These are phyloP conservation scores for Morphnarchus princeps DNA, from an alignment of 2,113 vertebrate genomes.

Conservation along the genomic window DNA sequence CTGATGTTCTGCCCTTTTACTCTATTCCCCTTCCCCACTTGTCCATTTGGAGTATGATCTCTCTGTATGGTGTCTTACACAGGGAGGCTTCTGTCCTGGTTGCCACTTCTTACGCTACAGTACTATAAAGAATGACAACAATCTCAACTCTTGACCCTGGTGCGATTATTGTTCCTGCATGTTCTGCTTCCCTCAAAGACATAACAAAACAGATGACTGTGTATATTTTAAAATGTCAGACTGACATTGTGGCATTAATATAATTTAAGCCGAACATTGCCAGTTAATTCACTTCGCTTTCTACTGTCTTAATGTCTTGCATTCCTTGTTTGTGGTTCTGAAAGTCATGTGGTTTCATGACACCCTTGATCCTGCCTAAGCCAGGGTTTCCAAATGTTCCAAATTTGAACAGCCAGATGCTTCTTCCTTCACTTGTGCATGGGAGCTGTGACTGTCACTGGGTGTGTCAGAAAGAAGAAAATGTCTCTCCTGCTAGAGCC, in stretches of 20 bases:
- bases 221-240: slow-evolving; percentile 2
- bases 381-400: neutral
- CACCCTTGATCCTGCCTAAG: neutral
- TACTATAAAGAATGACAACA: neutral
- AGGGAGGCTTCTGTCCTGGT: neutral
- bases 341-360: neutral
- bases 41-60: neutral
- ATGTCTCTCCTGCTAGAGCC: neutral
- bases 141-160: slow-evolving; percentile 23
- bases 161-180: neutral
- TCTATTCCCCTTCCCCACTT: neutral
- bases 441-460: neutral
- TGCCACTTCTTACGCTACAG: neutral
- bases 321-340: neutral
- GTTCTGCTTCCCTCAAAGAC: slow-evolving; percentile 18
- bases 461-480: neutral
- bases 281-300: slow-evolving; percentile 11
- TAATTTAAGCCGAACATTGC: slow-evolving; percentile 6
- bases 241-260: neutral
- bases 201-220: neutral
- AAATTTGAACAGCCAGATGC: neutral
- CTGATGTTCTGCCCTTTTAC: neutral
- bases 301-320: neutral
- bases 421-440: neutral
- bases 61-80: accelerated